Evolutionary conservation across 2,113 vertebrate genomes (phyloP).

Genomic region (Amphiprion percula): DNA sequence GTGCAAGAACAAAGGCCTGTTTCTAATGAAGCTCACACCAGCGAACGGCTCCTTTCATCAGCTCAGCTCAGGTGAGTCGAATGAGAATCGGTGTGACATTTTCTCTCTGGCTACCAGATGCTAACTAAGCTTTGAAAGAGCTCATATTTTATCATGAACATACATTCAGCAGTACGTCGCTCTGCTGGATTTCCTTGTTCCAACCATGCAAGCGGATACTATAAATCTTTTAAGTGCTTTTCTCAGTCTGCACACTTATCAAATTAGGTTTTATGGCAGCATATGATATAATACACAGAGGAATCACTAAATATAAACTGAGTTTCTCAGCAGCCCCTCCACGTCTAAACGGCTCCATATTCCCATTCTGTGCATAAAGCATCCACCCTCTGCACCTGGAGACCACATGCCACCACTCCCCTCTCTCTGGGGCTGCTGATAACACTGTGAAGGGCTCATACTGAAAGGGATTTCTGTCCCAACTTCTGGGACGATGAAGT

Average conservation of each 20-base stretch:
- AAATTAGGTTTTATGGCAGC: slow-evolving; percentile 21
- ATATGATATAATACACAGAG: slow-evolving; percentile 24
- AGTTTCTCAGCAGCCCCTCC: slow-evolving; percentile 27
- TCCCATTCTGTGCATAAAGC: slow-evolving; percentile 23
- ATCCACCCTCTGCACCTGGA: slow-evolving; percentile 1
- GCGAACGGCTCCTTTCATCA: neutral
- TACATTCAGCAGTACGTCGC: neutral
- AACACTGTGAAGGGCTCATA: slow-evolving; percentile 22
- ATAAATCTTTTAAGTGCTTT: slow-evolving; percentile 20
- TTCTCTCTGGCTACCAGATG: neutral
- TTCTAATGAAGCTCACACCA: slow-evolving; percentile 24
- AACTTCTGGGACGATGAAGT: slow-evolving; percentile 52
- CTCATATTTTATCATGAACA: neutral
- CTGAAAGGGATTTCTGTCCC: slow-evolving; percentile 58
- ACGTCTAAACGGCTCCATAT: slow-evolving; percentile 23
- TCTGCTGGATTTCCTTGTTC: neutral
- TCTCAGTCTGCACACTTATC: slow-evolving; percentile 14
- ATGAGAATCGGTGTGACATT: slow-evolving; percentile 10
- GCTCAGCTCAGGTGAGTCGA: slow-evolving; percentile 22
- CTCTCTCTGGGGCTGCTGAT: slow-evolving; percentile 53
- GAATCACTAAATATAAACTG: slow-evolving; percentile 23
- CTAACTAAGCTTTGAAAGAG: neutral
- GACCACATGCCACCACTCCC: slow-evolving; percentile 8
- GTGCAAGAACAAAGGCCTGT: slow-evolving; percentile 32
- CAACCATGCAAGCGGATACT: slow-evolving; percentile 7